Evolutionary conservation across 2,888 invertebrate species (phyloP), one percentile per base, ranked within the genome.

Genomic region (Tetrapedia diversipes): DNA sequence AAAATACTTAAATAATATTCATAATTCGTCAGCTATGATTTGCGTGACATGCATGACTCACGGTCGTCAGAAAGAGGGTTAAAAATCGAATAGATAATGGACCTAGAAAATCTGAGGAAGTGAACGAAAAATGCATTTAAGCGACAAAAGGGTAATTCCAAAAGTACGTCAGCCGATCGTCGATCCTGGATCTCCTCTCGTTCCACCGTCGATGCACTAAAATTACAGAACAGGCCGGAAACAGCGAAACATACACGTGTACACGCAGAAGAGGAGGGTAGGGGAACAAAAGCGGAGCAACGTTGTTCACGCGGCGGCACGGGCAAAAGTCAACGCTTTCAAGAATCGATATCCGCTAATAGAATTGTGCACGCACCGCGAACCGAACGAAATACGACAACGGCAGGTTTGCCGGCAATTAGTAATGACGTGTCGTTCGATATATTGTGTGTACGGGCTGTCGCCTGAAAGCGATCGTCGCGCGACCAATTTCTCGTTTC

Each of bases 301-400:
- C 60, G 34, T 39, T 39, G 59, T 32, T 60, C 43, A 16, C 22
- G 32, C 22, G 32, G 19, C 53, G 24, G 56, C 39, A 64, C 22
- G 64, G 39, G 45, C 27, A 59, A 71, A 74, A 82, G 71, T 82
- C 74, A 75, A 80, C 49, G 80, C 72, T 68, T 72, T 74, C 82
- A 60, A 60, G 71, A 82, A 78, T 82, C 82, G 75, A 80, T 82
- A 80, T 45, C 56, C 72, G 78, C 53, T 82, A 82, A 82, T 80
- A 70, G 67, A 59, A 83, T 82, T 82, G 77, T 67, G 63, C 68
- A 74, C 64, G 74, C 79, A 73, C 39, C 68, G 66, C 70, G 77
- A 47, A 41, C 61, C 77, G 70, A 77, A 47, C 71, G 72, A 79
- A 73, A 61, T 70, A 70, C 77, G 82, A 79, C 82, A 82, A 63